Evolutionary conservation across 23 tunicate genomes (phyloP), one percentile per base, ranked within the genome.

Genomic region (Styela plicata): DNA sequence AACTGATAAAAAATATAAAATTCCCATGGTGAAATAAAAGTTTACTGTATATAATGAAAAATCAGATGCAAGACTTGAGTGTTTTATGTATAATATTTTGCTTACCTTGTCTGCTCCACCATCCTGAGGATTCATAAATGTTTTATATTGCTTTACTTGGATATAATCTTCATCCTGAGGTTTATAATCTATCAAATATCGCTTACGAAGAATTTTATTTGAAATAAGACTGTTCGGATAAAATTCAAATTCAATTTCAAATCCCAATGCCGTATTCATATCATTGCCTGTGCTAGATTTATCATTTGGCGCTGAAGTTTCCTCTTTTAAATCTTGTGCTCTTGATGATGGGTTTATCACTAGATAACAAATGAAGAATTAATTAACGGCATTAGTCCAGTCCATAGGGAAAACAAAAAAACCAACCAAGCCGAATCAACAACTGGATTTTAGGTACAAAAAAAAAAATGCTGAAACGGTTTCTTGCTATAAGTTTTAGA

Each of bases 211-310:
- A 18, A 63, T 28, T 20, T 36, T 62, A 73, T 85, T 90, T 35
- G 74, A 31, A 44, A 90, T 80, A 36, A 34, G 76, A 65, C 83
- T 83, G 52, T 90, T 90, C 26, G 86, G 83, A 24, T 80, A 84
- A 70, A 90, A 85, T 64, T 85, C 85, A 63, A 90, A 90, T 32
- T 24, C 19, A 13, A 85, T 21, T 1, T 90, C 96, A 76, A 90
- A 90, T 16, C 89, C 97, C 62, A 82, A 10, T n/a, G 53, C 81
- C 1, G 18, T 31, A 34, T 2, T 73, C 17, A 13, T 44, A 44
- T 44, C 57, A 13, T 44, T 44, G 57, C 13, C 57, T 44, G 57
- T 44, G 13, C 57, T 44, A 44, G 10, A 5, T 13, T 44, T 27
- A 24, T 27, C 1, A 0, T 25, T 29, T 21, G 65, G n/a, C 19